Conservation (phyloP, 2,797 vertebrate species). For the Enteromius unitaeniatus region DNA sequence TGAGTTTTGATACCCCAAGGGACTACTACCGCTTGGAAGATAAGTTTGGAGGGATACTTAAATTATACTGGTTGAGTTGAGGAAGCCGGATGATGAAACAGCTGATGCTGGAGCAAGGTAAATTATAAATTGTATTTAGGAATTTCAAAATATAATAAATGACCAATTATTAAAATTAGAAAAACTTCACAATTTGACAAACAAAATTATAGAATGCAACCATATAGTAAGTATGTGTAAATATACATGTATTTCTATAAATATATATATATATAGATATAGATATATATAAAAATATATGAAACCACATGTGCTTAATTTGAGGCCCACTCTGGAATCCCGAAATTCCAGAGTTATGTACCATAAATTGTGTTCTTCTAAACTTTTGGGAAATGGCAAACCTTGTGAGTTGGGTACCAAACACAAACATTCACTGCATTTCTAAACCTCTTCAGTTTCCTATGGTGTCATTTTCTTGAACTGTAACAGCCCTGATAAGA, state of each 20-base stretch:
- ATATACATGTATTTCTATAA: no score
- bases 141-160: not conserved
- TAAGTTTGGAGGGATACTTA: not conserved
- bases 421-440: constrained; percentile 8
- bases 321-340: not conserved
- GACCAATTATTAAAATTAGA: not conserved
- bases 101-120: not conserved
- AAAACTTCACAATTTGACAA: not conserved
- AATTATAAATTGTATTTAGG: not conserved
- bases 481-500: constrained; percentile 53
- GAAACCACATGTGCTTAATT: not conserved
- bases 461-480: constrained; percentile 19
- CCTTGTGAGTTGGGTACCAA: not conserved
- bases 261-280: no score
- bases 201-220: not conserved
- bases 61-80: not conserved
- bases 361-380: not conserved
- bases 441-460: constrained; percentile 19
- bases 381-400: not conserved
- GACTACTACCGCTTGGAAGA: not conserved
- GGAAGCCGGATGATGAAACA: not conserved
- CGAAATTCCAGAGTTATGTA: not conserved
- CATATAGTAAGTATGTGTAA: not conserved
- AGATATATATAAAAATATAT: no score
- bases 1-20: not conserved